Conservation (phyloP, 2,888 invertebrate species). For the Temnothorax ravouxi region DNA sequence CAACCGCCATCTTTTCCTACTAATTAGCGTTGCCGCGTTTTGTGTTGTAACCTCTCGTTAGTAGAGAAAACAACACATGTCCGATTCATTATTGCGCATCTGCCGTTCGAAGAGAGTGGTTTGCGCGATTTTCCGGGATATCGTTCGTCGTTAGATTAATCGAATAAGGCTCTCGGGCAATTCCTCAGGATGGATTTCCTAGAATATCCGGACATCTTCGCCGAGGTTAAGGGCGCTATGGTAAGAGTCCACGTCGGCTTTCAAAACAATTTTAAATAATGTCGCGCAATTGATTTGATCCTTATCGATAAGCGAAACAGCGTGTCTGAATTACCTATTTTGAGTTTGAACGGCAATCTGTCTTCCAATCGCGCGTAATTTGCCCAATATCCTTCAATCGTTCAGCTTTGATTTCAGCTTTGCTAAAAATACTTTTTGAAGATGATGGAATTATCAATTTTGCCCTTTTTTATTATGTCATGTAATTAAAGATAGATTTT, state of each 20-base stretch:
- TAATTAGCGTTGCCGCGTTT: background rate
- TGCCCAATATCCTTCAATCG: background rate
- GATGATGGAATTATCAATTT: background rate
- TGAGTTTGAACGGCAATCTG: background rate
- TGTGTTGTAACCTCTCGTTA: background rate
- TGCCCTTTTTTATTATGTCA: background rate
- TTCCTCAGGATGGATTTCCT: slow-evolving; percentile 91
- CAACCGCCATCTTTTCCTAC: background rate
- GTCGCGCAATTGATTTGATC: too few species aligned
- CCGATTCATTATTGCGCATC: background rate
- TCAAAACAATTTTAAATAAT: background rate
- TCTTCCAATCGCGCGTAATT: background rate
- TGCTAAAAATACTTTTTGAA: background rate
- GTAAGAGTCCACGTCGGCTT: slow-evolving; percentile 87
- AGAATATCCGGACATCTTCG: slow-evolving; percentile 94
- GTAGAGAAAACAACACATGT: slow-evolving; percentile 8
- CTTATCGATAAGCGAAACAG: too few species aligned
- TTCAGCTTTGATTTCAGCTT: background rate
- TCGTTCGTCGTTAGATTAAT: background rate
- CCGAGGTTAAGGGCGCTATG: slow-evolving; percentile 95
- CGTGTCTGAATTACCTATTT: background rate
- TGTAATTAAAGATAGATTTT: background rate
- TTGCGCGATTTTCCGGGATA: background rate
- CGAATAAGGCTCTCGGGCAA: background rate
- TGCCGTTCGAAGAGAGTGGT: background rate